Evolutionary conservation across 2,888 invertebrate species (phyloP), one percentile per base, ranked within the genome.

Genomic region (Leucophora obtusa): DNA sequence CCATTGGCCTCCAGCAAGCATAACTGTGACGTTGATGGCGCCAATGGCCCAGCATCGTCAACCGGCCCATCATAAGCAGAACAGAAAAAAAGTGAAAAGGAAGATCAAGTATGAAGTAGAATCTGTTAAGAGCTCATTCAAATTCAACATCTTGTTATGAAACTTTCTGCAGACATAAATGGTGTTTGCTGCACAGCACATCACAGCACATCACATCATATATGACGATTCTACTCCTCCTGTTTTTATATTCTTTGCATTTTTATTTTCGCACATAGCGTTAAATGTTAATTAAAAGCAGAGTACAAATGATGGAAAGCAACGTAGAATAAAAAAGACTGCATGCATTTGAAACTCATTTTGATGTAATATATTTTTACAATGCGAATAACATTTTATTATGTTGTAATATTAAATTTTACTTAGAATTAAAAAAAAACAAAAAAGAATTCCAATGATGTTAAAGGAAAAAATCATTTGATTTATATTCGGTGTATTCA

Each of bases 201-300:
- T 21, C 21, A 53, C 17, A 17, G 17, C 17, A 10, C 38, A 38
- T 1, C 11, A 47, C n/a, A n/a, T 28, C 54, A 54, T n/a, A 28
- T n/a, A 11, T 10, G 28, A 54, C 7, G 10, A 6, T 53, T 54
- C 11, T 58, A 17, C 18, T 6, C 18, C 15, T 53, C 11, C 18
- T 15, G 11, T 58, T n/a, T n/a, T 43, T 56, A 21, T 38, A 54
- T 62, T 62, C n/a, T 15, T n/a, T 59, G 68, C 35, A 65, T 74
- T 63, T 80, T 24, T 24, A 28, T 28, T 76, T 53, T 47, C 65
- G 38, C 69, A 81, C 43, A 60, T 65, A 81, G 76, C 80, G 73
- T 76, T 70, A 81, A 81, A 81, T 81, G 76, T 81, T 81, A 76
- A 81, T 81, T 81, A 81, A 81, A 69, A 71, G 15, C 14, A 63